A percentile compares a stretch with the other conserved stretches of the same genome.
These are phyloP conservation scores for Eclectus roratus DNA, from an alignment of 2,113 vertebrate genomes.

Conservation along the genomic window DNA sequence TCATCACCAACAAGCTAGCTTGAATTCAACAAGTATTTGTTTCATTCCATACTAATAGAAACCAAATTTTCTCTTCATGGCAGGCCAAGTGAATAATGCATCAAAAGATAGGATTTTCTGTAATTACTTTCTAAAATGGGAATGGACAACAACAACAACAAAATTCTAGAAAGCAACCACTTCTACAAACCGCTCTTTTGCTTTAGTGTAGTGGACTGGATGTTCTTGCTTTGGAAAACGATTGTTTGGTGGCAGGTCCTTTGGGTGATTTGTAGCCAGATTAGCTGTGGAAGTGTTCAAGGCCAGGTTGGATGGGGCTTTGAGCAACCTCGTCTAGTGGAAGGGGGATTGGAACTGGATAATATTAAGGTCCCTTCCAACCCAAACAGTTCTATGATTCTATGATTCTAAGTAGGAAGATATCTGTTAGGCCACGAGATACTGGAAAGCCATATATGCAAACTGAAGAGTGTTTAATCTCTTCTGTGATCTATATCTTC, in stretches of 20 bases:
- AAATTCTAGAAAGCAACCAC: not conserved
- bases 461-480: not conserved
- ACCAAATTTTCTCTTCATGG: not conserved
- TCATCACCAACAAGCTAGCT: not conserved
- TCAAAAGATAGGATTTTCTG: not conserved
- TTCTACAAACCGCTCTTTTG: not conserved
- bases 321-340: not conserved
- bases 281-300: not conserved
- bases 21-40: not conserved
- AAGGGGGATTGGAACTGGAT: not conserved
- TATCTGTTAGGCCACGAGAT: not conserved
- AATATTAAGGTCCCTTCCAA: not conserved
- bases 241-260: not conserved
- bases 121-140: not conserved
- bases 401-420: not conserved
- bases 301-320: not conserved
- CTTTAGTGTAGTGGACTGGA: not conserved
- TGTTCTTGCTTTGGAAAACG: not conserved
- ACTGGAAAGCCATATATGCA: not conserved
- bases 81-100: not conserved
- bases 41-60: not conserved
- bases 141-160: not conserved
- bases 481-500: not conserved
- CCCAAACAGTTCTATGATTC: not conserved
- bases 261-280: not conserved